Percentiles rank a stretch among this genome's conserved stretches.
Evolutionary conservation across 1,140 invertebrate genomes (phyloP).

Genomic region (Phymastichus coffea): DNA sequence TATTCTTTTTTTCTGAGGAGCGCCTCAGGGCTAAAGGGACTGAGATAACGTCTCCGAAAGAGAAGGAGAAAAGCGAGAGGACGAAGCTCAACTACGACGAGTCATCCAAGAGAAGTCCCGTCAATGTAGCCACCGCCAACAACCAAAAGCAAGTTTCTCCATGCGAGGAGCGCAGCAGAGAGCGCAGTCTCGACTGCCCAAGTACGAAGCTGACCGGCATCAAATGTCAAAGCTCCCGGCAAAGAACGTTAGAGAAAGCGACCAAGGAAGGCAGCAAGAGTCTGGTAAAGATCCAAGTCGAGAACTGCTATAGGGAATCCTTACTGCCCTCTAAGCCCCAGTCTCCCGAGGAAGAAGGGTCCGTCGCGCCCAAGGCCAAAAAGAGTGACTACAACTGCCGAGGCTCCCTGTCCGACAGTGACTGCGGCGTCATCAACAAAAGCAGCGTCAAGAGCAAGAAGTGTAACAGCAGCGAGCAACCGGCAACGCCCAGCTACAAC

Average conservation of each 20-base stretch:
- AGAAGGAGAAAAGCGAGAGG: background rate
- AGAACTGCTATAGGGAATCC: slow-evolving; percentile 34
- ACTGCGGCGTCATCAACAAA: background rate
- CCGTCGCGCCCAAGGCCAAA: background rate
- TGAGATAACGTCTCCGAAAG: too few species aligned
- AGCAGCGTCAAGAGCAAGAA: slow-evolving; percentile 16
- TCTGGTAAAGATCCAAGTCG: slow-evolving; percentile 44
- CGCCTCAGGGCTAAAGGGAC: slow-evolving; percentile 7
- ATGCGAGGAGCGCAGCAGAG: slow-evolving; percentile 4
- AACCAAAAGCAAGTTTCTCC: background rate
- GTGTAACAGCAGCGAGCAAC: too few species aligned
- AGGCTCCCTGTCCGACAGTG: background rate
- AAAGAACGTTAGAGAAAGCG: slow-evolving; percentile 13
- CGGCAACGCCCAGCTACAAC: slow-evolving; percentile 15
- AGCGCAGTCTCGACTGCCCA: slow-evolving; percentile 16
- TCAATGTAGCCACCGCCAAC: background rate
- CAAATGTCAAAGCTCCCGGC: background rate
- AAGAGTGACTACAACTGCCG: background rate
- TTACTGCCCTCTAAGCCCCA: background rate
- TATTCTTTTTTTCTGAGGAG: slow-evolving; percentile 43
- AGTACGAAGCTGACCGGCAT: background rate
- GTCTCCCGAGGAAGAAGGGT: background rate
- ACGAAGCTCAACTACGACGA: background rate
- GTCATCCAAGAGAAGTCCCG: background rate
- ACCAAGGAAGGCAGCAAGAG: slow-evolving; percentile 28